phyloP scores from a whole-genome alignment of 2,888 invertebrate genomes.

The Drosophila barbarae region DNA sequence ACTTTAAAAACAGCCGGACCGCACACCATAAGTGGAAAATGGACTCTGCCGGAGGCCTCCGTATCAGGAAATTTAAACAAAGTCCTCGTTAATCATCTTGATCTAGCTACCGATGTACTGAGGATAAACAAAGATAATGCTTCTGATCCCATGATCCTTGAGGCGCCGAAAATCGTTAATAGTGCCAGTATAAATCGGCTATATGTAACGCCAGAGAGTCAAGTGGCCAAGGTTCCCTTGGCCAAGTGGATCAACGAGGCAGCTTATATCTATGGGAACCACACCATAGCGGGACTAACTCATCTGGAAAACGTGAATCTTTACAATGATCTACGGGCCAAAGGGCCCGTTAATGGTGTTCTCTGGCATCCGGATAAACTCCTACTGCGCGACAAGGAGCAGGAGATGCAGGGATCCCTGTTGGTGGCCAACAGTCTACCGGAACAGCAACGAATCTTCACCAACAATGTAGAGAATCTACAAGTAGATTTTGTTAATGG shows the following conservation, averaged over 20 bases:
- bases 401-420: conserved; percentile 67
- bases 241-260: conserved; percentile 80
- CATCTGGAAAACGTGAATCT: conserved; percentile 70
- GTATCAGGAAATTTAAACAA: conserved; percentile 73
- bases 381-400: conserved; percentile 71
- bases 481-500: conserved; percentile 72
- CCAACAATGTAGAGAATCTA: conserved; percentile 71
- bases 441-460: conserved; percentile 59
- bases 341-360: conserved; percentile 77
- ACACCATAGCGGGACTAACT: conserved; percentile 80
- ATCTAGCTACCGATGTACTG: conserved; percentile 81
- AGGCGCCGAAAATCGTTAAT: conserved; percentile 44
- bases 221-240: conserved; percentile 80
- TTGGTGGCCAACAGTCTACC: conserved; percentile 59
- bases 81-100: conserved; percentile 80
- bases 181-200: conserved; percentile 78
- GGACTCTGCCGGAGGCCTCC: conserved; percentile 65
- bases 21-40: conserved; percentile 79
- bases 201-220: conserved; percentile 63
- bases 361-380: conserved; percentile 78
- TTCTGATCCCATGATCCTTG: conserved; percentile 68
- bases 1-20: conserved; percentile 79
- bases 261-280: conserved; percentile 77
- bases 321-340: conserved; percentile 70
- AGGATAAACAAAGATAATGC: conserved; percentile 61